Evolutionary conservation across 2,113 vertebrate genomes (phyloP), one percentile per base, ranked within the genome.

Genomic region (Corvus moneduloides): DNA sequence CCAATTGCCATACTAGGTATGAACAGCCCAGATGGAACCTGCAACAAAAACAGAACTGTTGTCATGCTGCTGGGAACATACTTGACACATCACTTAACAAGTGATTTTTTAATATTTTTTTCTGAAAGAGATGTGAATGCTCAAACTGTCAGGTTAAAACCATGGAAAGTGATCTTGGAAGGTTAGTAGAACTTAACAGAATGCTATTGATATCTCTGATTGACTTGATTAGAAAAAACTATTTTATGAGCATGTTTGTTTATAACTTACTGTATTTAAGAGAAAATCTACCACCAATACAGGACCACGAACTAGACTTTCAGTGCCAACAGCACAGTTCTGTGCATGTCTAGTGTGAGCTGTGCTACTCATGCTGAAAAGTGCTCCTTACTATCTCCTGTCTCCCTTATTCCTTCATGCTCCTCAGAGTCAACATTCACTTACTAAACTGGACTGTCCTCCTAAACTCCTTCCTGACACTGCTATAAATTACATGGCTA

Each of bases 1-100:
- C 99, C 99, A 16, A 99, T 99, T 64, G 99, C 99, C 99, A 99
- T 99, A 94, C 99, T 99, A 83, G 99, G 99, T 95, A 99, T 99
- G 97, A 99, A 99, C 97, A 99, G 88, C 54, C 99, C 99, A 1
- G 99, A 99, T 0, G 99, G 99, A 10, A 99, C 99, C 99, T 99
- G 89, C 18, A 82, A 93, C 22, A 3, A 84, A 88, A 84, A 0
- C 13, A 79, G 44, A 27, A 37, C 18, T 37, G 49, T 30, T 41
- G 26, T 76, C 43, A 80, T 4, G 11, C 33, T 68, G 58, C 52
- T 49, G 49, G 28, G 10, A 87, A 79, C 18, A 13, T 1, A 73
- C 10, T 9, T 32, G 18, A 44, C 20, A 46, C 14, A 30, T 12
- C 0, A 0, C 21, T 83, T 37, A 37, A 39, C 3, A 79, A 55